Evolutionary conservation across 1,140 invertebrate species (phyloP), one percentile per base, ranked within the genome.

Genomic region (Chironomus striatipennis): DNA sequence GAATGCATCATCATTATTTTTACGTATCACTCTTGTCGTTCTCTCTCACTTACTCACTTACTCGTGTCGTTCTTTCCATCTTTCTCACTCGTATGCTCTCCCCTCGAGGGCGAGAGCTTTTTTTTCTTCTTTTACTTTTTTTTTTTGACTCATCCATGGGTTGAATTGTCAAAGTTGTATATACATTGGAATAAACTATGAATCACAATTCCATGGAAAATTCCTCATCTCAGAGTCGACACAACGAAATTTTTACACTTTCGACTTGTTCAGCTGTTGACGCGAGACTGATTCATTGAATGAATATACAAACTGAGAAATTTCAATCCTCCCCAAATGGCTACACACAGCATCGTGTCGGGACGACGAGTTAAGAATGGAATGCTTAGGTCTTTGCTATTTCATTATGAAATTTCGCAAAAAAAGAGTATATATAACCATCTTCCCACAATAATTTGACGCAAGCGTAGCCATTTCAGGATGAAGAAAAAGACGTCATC

Each of bases 1-100:
- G 65, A 70, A 70, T 70, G 65, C 65, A 70, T 70, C 65, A 70
- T 70, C 65, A 70, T 70, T 70, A 70, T 70, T 70, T 70, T 70
- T 70, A 70, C 65, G 47, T 57, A 57, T 47, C 8, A 47, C 15
- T 57, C 47, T 57, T 8, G 9, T 47, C 15, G 15, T 10, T 5
- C 47, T 57, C 1, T 2, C 24, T 34, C 24, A 34, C 24, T 34
- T 5, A 34, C 24, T 34, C 24, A 34, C 5, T 34, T 34, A 34
- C 24, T 34, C 24, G 24, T 34, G 24, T 34, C 24, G 24, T 34
- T 34, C 24, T 1, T 34, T 34, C 24, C 24, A 34, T 34, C 24
- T 34, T 34, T 34, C 24, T 34, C 24, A 34, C 24, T 34, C 24
- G 24, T 15, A 57, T 57, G 47, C 12, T 34, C 24, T 34, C 24